Evolutionary conservation across 2,888 invertebrate genomes (phyloP).

Genomic region (Synanthedon vespiformis): DNA sequence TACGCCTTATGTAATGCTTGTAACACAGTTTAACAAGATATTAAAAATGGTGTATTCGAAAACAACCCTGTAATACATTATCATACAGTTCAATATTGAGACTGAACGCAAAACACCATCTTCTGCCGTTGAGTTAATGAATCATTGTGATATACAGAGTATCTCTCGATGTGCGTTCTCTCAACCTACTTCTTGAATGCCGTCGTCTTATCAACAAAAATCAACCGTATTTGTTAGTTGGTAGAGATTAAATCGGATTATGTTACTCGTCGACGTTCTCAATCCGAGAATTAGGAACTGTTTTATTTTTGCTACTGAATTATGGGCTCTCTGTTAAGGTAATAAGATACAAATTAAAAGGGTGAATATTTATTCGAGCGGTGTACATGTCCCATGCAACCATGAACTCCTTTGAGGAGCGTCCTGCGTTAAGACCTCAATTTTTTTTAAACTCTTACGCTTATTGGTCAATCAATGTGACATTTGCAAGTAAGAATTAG

Average conservation of each 20-base stretch:
- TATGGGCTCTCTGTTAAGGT: slow-evolving; percentile 32
- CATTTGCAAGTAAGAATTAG: slow-evolving; percentile 10
- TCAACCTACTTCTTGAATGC: slow-evolving; percentile 67
- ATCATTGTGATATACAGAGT: slow-evolving; percentile 62
- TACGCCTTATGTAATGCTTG: slow-evolving; percentile 10
- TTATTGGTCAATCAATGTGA: slow-evolving; percentile 55
- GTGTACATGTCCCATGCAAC: slow-evolving; percentile 61
- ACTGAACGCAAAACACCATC: slow-evolving; percentile 10
- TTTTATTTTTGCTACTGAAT: slow-evolving; percentile 29
- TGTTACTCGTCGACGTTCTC: slow-evolving; percentile 42
- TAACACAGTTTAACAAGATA: slow-evolving; percentile 7
- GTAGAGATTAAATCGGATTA: slow-evolving; percentile 46
- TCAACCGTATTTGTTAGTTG: slow-evolving; percentile 36
- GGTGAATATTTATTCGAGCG: slow-evolving; percentile 10
- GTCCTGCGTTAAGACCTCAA: slow-evolving; percentile 66
- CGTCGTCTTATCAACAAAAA: slow-evolving; percentile 37
- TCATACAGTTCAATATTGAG: slow-evolving; percentile 21
- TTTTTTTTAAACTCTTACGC: slow-evolving; percentile 65
- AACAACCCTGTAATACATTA: slow-evolving; percentile 3
- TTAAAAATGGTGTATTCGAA: background rate
- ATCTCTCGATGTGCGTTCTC: slow-evolving; percentile 59
- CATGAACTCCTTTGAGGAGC: slow-evolving; percentile 68
- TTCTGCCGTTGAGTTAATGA: slow-evolving; percentile 49
- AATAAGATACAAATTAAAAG: slow-evolving; percentile 28
- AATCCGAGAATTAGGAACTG: slow-evolving; percentile 62